Evolutionary conservation across 2,888 invertebrate genomes (phyloP), one percentile per base, ranked within the genome.

Genomic region (Isoperla grammatica): DNA sequence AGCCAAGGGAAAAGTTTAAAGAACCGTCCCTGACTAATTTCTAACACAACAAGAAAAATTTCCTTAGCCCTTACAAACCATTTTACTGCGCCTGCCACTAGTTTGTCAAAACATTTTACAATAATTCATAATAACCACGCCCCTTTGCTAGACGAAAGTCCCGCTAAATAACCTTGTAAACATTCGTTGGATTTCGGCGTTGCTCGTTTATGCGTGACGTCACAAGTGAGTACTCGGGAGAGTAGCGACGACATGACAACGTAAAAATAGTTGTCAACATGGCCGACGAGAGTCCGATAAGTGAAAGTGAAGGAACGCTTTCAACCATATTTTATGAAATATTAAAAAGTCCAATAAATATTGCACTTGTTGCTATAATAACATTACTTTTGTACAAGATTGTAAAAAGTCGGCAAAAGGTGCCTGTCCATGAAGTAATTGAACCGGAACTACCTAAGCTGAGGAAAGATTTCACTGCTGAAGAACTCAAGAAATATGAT

Each of bases 401-500:
- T 62, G 74, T 86, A 49, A 81, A 81, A 67, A 81, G 79, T 67
- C 59, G 64, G 4, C 64, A 64, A 56, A 59, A 35, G 29, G 61
- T 48, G 37, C 59, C 68, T 63, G 69, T 60, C 29, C 73, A 75
- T 56, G 70, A 72, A 19, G 74, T 75, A 22, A 72, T 72, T 57
- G 79, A 80, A 68, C 85, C 85, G 11, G 77, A 81, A 68, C 73
- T 95, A 66, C 91, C 94, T 11, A 91, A 88, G 76, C 71, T 96
- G 71, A 86, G 92, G 68, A 79, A 79, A 66, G 97, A 98, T 74
- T 93, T 97, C 79, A 93, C 91, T 2, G 79, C 92, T 43, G 83
- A 89, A 67, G 95, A 98, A 74, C 77, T 98, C 65, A 84, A 84
- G 66, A 82, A 86, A 67, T 96, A 85, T 73, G 90, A 96, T 73